Evolutionary conservation across 2,113 vertebrate species (phyloP).

Genomic region (Lota lota): DNA sequence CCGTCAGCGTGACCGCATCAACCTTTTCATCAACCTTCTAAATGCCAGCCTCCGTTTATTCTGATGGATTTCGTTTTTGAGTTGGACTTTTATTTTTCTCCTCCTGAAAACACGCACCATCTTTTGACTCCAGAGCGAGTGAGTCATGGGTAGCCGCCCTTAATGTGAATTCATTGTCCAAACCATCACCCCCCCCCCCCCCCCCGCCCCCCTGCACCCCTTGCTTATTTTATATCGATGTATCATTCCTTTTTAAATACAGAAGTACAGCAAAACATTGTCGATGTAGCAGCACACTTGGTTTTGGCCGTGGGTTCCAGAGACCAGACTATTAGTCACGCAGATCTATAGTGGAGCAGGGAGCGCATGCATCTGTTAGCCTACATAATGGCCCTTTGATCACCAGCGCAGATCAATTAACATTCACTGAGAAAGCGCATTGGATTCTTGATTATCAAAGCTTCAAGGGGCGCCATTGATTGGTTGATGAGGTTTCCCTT

Average conservation of each 20-base stretch:
- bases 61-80: conserved; percentile 14
- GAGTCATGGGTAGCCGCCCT: not conserved
- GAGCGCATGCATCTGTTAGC: not conserved
- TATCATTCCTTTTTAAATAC: too few species aligned
- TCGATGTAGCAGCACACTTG: too few species aligned
- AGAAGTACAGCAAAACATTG: too few species aligned
- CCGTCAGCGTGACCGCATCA: conserved; percentile 60
- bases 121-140: not conserved
- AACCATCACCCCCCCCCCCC: too few species aligned
- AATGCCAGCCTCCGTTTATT: conserved; percentile 67
- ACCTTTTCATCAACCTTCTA: conserved; percentile 71
- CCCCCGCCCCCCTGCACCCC: too few species aligned
- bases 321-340: not conserved
- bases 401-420: conserved; percentile 46
- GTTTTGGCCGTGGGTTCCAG: too few species aligned
- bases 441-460: conserved; percentile 66
- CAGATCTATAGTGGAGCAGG: not conserved
- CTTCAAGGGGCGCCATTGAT: conserved; percentile 59
- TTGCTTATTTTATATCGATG: too few species aligned
- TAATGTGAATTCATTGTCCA: not conserved
- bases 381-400: not conserved
- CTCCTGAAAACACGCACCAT: conserved; percentile 2
- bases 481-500: conserved; percentile 36
- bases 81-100: not conserved
- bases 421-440: conserved; percentile 44